Percentiles rank a stretch among this genome's conserved stretches.
phyloP scores from a whole-genome alignment of 1,140 invertebrate species.

The Diabrotica virgifera region DNA sequence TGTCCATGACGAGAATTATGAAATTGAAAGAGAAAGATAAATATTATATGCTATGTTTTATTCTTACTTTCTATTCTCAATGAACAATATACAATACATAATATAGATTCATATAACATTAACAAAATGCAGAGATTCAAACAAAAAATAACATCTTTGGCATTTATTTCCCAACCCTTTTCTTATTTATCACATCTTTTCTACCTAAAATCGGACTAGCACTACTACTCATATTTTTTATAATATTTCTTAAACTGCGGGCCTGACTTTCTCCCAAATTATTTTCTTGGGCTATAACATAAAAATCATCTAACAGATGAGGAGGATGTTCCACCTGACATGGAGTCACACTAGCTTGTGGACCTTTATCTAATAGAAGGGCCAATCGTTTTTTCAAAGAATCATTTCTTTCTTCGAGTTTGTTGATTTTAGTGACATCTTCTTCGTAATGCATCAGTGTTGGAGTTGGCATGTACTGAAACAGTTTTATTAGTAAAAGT shows the following conservation, averaged over 20 bases:
- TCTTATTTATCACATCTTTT: slow-evolving; percentile 50
- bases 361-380: slow-evolving; percentile 46
- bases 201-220: slow-evolving; percentile 75
- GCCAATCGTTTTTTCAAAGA: slow-evolving; percentile 59
- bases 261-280: slow-evolving; percentile 58
- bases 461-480: slow-evolving; percentile 76
- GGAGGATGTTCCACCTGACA: slow-evolving; percentile 63
- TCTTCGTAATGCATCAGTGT: slow-evolving; percentile 81
- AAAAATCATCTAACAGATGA: slow-evolving; percentile 89
- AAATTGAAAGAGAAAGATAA: too few species aligned
- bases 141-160: too few species aligned
- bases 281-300: slow-evolving; percentile 80
- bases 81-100: too few species aligned
- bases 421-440: slow-evolving; percentile 74
- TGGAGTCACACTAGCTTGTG: slow-evolving; percentile 57
- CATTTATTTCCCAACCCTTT: too few species aligned
- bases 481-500: too few species aligned
- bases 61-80: too few species aligned
- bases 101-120: too few species aligned
- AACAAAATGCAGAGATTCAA: too few species aligned
- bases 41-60: too few species aligned
- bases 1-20: too few species aligned
- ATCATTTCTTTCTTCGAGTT: slow-evolving; percentile 82
- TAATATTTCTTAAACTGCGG: slow-evolving; percentile 70
- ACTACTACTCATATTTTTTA: slow-evolving; percentile 74